Percentiles rank a stretch among this genome's conserved stretches.
Evolutionary conservation across 1,140 invertebrate species (phyloP).

Genomic region (Himalopsyche phryganea): DNA sequence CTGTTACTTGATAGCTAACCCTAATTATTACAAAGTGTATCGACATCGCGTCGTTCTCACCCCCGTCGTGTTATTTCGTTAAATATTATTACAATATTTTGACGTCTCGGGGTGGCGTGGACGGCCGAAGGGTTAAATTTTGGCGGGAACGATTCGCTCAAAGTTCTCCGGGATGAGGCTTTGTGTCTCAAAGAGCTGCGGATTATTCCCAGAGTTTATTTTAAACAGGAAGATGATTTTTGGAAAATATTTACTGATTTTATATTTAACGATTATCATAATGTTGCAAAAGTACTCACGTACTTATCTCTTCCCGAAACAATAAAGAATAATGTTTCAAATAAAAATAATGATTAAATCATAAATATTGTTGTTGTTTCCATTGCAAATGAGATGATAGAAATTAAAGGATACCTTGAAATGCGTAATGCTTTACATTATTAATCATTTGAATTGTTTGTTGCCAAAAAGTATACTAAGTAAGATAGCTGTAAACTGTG

Average conservation of each 20-base stretch:
- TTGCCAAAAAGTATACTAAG: too few species aligned
- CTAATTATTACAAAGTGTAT: not conserved
- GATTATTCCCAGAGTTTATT: conserved; percentile 26
- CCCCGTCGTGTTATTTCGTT: conserved; percentile 19
- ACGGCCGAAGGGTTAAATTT: conserved; percentile 16
- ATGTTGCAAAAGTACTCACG: not conserved
- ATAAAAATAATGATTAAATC: too few species aligned
- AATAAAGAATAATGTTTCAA: too few species aligned
- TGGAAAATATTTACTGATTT: conserved; percentile 8
- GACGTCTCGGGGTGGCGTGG: not conserved
- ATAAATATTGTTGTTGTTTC: too few species aligned
- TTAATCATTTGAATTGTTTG: too few species aligned
- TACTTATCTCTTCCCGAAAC: not conserved
- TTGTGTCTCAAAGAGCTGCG: conserved; percentile 20
- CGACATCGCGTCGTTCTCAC: conserved; percentile 2
- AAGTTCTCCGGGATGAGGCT: conserved; percentile 18
- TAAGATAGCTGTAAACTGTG: too few species aligned
- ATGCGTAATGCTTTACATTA: too few species aligned
- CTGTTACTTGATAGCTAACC: too few species aligned
- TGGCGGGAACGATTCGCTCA: conserved; percentile 19
- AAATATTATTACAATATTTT: conserved; percentile 25
- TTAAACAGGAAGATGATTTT: conserved; percentile 18
- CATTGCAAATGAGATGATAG: too few species aligned
- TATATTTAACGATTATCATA: not conserved
- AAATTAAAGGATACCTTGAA: too few species aligned